A percentile compares a stretch with the other conserved stretches of the same genome.
Evolutionary conservation across 2,888 invertebrate species (phyloP).

Genomic region (Ryuthela nishihirai): DNA sequence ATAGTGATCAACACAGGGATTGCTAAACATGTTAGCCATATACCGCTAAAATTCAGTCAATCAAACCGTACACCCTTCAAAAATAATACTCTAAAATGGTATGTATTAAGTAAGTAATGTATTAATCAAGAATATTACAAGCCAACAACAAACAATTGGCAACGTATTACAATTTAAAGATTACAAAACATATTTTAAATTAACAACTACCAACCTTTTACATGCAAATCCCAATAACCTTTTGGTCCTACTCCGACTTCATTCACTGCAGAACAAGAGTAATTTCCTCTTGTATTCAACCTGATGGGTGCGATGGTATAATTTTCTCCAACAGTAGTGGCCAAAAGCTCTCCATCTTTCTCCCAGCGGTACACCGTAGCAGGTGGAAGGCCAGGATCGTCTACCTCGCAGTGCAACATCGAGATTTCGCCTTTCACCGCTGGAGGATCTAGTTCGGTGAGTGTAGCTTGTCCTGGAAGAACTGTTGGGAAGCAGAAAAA

Average conservation of each 20-base stretch:
- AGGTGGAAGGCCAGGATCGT: conserved; percentile 73
- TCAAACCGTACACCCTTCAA: too few species aligned
- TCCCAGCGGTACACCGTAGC: conserved; percentile 46
- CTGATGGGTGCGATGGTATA: conserved; percentile 72
- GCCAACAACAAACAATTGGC: too few species aligned
- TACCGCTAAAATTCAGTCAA: too few species aligned
- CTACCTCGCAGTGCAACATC: conserved; percentile 74
- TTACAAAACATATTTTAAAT: too few species aligned
- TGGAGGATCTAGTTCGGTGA: conserved; percentile 65
- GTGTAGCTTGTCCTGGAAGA: conserved; percentile 76
- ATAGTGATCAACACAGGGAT: too few species aligned
- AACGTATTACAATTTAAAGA: too few species aligned
- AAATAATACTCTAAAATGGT: too few species aligned
- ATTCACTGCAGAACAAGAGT: conserved; percentile 81
- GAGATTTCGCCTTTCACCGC: conserved; percentile 73
- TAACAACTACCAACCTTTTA: conserved; percentile 14
- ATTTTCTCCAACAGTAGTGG: conserved; percentile 26
- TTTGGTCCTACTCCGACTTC: conserved; percentile 63
- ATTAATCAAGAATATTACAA: too few species aligned
- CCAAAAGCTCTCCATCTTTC: conserved; percentile 32
- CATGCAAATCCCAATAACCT: conserved; percentile 21
- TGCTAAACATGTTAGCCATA: too few species aligned
- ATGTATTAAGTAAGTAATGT: too few species aligned
- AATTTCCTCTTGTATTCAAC: conserved; percentile 79
- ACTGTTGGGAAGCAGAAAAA: too few species aligned